Evolutionary conservation across 2,113 vertebrate genomes (phyloP).

Genomic region (Pluvialis apricaria): DNA sequence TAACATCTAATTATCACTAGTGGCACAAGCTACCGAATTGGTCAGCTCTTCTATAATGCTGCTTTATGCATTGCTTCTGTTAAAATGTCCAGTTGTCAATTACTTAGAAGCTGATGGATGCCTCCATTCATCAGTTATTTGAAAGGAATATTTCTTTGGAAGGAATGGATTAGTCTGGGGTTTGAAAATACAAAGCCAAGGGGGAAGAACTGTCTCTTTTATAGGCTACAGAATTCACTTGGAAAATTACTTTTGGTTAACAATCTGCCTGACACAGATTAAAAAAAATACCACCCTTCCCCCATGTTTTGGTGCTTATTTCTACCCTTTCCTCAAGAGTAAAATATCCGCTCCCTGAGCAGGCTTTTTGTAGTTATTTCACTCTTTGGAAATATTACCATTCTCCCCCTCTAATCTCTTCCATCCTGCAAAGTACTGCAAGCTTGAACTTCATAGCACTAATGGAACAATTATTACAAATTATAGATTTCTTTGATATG

Average conservation of each 20-base stretch:
- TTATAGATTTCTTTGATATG: neutral
- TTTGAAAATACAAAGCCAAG: neutral
- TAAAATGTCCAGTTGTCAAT: conserved; percentile 12
- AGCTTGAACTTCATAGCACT: neutral
- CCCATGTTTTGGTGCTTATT: neutral
- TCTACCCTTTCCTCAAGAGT: neutral
- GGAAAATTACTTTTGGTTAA: neutral
- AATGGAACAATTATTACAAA: neutral
- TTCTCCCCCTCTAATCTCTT: neutral
- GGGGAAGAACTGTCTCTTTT: neutral
- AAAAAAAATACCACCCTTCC: neutral
- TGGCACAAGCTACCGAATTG: conserved; percentile 51
- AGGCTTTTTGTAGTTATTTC: neutral
- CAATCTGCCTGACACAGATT: neutral
- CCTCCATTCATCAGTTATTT: conserved; percentile 22
- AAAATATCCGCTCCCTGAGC: neutral
- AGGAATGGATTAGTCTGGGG: neutral
- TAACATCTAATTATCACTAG: conserved; percentile 66
- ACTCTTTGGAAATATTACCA: neutral
- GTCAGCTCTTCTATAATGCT: conserved; percentile 42
- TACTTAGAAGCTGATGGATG: conserved; percentile 9
- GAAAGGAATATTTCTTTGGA: conserved; percentile 47
- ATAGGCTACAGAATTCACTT: neutral
- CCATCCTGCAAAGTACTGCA: neutral
- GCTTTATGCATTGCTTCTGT: conserved; percentile 16